phyloP scores from a whole-genome alignment of 2,797 vertebrate genomes.

The Dromococcyx pavoninus region DNA sequence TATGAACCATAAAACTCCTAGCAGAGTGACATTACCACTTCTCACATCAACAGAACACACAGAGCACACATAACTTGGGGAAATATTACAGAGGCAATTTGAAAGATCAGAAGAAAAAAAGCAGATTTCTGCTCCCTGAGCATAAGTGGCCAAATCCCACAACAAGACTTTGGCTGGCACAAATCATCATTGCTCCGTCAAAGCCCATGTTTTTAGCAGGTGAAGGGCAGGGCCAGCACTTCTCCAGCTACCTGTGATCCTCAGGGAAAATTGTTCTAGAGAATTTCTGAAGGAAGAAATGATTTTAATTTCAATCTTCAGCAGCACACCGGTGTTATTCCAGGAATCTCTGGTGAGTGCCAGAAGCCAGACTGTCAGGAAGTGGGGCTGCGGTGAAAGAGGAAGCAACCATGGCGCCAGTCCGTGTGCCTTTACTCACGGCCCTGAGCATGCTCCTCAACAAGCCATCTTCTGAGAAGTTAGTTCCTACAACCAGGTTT shows the following conservation, averaged over 20 bases:
- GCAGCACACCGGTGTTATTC: background rate
- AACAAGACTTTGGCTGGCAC: background rate
- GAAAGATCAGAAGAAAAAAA: slow-evolving; percentile 40
- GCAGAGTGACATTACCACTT: slow-evolving; percentile 44
- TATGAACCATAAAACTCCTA: slow-evolving; percentile 55
- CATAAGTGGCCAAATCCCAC: background rate
- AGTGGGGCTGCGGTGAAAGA: background rate
- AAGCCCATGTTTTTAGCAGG: background rate
- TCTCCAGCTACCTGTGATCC: background rate
- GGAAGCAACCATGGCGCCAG: background rate
- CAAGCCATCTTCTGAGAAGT: background rate
- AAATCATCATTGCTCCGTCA: background rate
- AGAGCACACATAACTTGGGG: slow-evolving; percentile 6
- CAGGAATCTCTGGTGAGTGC: background rate
- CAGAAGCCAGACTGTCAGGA: background rate
- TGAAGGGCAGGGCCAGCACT: background rate
- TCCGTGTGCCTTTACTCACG: background rate
- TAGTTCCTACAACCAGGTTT: background rate
- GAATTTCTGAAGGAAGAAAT: background rate
- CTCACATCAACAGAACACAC: slow-evolving; percentile 35
- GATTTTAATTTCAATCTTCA: background rate
- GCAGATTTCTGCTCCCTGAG: slow-evolving; percentile 11
- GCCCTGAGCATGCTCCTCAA: background rate
- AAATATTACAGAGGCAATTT: slow-evolving; percentile 41
- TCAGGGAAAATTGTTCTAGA: background rate